A percentile compares a stretch with the other conserved stretches of the same genome.
Conservation (phyloP, 2,797 vertebrate genomes). For the Mycteria americana region DNA sequence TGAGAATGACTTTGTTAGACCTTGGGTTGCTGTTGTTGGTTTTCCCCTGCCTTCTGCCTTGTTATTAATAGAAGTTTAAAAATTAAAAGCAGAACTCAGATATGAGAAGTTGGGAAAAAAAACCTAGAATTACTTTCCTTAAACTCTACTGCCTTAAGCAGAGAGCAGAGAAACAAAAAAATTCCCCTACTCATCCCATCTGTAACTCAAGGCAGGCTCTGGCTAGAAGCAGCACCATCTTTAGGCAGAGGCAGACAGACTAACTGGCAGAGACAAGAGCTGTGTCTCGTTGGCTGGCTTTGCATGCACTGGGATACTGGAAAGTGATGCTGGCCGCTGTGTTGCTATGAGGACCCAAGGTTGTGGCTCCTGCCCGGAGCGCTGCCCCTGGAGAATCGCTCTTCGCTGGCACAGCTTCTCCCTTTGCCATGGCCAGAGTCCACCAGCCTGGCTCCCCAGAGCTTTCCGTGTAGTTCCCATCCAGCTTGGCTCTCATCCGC, state of each 20-base stretch:
- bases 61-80: neutral
- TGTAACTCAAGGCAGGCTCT: neutral
- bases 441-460: neutral
- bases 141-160: neutral
- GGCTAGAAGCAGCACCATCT: neutral
- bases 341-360: neutral
- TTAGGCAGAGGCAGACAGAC: neutral
- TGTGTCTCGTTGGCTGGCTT: neutral
- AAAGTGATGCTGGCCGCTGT: neutral
- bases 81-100: neutral
- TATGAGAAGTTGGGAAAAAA: neutral
- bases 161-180: neutral
- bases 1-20: neutral
- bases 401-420: neutral
- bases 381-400: neutral
- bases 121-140: neutral
- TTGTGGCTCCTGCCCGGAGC: neutral
- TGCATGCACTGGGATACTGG: neutral
- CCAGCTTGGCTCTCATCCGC: neutral
- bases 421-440: neutral
- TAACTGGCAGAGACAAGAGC: neutral
- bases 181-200: neutral
- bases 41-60: neutral
- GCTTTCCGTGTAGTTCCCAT: neutral
- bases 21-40: neutral